Evolutionary conservation across 2,888 invertebrate species (phyloP), one percentile per base, ranked within the genome.

Genomic region (Holacanthella duospinosa): DNA sequence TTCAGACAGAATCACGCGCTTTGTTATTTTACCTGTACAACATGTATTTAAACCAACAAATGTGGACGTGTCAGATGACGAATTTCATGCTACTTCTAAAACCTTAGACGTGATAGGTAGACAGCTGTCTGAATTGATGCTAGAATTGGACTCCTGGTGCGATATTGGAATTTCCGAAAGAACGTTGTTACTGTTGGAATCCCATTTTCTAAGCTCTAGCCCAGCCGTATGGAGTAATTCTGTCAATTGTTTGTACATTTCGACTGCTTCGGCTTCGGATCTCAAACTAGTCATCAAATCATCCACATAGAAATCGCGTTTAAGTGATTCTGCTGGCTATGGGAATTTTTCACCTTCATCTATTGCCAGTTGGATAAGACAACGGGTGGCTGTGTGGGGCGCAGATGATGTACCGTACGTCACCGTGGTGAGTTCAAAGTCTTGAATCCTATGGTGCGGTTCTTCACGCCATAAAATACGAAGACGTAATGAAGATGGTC

Each of bases 401-500:
- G 74, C 73, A 4, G 72, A 63, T 16, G 74, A 68, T 1, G 73
- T 73, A 0, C 77, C 75, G 53, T 77, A 77, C 1, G 75, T 76
- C 2, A 76, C 70, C 1, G 74, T 75, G 2, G 53, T 55, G 3
- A 75, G 64, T 3, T 62, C 44, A 25, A 69, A 68, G 0, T 66
- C 65, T 25, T 65, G 48, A 2, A 74, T 55, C 19, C 67, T 63
- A 25, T 73, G 59, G 16, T 59, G 53, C 4, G 68, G 64, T 48
- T 68, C 26, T 3, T 67, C 60, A 25, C 75, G 60, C 77, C 77
- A 77, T 2, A 78, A 54, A 4, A 79, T 76, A 4, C 73, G 61
- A 55, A 77, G 77, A 19, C 74, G 69, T n/a, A 72, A 36, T 24
- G 71, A 59, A 56, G 77, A 73, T 1, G 67, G 64, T 0, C 64